Conservation (phyloP, 2,797 vertebrate genomes). For the Glyptemys insculpta region DNA sequence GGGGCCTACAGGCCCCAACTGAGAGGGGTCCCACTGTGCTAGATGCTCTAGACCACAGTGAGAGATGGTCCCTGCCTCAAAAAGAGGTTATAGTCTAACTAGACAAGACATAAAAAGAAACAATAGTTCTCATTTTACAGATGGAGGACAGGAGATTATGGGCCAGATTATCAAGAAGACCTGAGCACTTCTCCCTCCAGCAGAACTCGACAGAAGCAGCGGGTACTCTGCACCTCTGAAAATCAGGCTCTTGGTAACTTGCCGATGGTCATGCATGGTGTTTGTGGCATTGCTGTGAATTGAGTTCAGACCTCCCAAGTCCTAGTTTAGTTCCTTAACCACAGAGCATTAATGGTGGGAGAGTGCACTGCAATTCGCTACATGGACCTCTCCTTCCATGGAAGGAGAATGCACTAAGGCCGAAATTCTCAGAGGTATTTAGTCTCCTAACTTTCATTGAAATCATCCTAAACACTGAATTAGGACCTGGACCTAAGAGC, state of each 20-base stretch:
- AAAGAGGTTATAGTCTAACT: background rate
- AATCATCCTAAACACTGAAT: background rate
- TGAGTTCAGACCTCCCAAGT: background rate
- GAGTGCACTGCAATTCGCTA: background rate
- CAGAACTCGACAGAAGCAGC: background rate
- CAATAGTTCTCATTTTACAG: background rate
- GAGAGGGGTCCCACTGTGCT: background rate
- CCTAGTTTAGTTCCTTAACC: background rate
- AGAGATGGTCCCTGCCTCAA: background rate
- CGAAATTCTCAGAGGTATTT: background rate
- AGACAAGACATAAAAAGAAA: background rate
- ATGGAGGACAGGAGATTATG: background rate
- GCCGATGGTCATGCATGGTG: background rate
- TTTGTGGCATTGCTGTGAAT: background rate
- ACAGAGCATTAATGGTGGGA: background rate
- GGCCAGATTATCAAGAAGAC: background rate
- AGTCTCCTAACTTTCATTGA: background rate
- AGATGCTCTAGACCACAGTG: background rate
- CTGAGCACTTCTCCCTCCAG: background rate
- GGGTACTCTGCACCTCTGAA: rapidly evolving
- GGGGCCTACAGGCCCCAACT: background rate
- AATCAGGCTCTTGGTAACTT: rapidly evolving
- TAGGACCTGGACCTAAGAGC: background rate
- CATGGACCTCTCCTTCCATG: too few relatives aligned
- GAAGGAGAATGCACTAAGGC: too few relatives aligned